Evolutionary conservation across 37 sponge, comb jelly and placozoan species (phyloP).

Genomic region (Cladorhizidae sp.): DNA sequence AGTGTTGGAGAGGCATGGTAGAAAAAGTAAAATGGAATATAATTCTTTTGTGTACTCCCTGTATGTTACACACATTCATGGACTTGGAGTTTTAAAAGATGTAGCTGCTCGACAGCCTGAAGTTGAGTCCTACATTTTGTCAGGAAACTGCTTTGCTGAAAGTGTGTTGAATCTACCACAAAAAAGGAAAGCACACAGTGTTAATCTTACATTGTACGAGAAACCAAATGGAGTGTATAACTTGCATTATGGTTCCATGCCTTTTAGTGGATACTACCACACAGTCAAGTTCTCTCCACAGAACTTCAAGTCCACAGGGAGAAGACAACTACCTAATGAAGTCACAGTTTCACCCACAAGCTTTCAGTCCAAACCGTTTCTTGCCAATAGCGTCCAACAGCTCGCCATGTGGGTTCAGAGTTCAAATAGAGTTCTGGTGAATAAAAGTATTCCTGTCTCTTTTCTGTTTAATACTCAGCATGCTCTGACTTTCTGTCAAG

Average conservation of each 20-base stretch:
- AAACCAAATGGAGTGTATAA: slow-evolving; percentile 25
- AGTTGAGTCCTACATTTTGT: neutral
- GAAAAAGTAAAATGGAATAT: neutral
- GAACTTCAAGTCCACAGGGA: neutral
- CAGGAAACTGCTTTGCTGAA: slow-evolving; percentile 44
- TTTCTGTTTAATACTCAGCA: slow-evolving; percentile 40
- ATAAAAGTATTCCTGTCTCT: neutral
- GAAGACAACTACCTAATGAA: neutral
- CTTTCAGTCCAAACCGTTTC: slow-evolving; percentile 29
- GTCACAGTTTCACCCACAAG: neutral
- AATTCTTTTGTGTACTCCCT: neutral
- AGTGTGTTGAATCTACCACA: neutral
- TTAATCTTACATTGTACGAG: slow-evolving; percentile 38
- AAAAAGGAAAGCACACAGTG: neutral
- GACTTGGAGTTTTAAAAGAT: neutral
- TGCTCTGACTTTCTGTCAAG: slow-evolving; percentile 28
- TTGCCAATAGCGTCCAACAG: slow-evolving; percentile 66
- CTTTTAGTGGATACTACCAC: slow-evolving; percentile 25
- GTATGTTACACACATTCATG: neutral
- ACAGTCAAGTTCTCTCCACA: slow-evolving; percentile 14
- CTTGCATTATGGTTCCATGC: neutral
- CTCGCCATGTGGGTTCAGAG: slow-evolving; percentile 32
- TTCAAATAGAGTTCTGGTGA: neutral
- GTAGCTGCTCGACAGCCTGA: neutral
- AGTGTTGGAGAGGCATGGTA: neutral